Base-by-base conservation (phyloP, 2,113 vertebrate genomes). In the Myanophis thanlyinensis region DNA sequence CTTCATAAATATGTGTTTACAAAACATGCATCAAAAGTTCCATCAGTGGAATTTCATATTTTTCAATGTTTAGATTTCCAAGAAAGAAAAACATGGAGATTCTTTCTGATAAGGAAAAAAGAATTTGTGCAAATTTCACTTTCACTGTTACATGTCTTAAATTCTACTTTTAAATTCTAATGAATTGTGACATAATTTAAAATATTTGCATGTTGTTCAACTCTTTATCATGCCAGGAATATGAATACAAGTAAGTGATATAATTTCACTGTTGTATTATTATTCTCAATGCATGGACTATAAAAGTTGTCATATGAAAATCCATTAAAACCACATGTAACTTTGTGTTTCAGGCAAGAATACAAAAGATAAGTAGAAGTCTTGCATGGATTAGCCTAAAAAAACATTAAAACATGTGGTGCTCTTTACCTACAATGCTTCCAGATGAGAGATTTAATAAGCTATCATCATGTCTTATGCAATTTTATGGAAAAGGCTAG, bases 1-100 rank as follows among this genome's bases (percentile, higher is more conserved):
- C 85, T 91, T 18, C 95, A 67, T 15, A 56, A 88, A n/a, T 89
- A 95, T 95, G 94, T 95, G 27, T 30, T 62, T 62, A 30, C 56
- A 30, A 30, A 62, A 73, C 62, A 15, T 73, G 67, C 5, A 73
- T 73, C n/a, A 35, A 73, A 73, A 73, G 1, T 73, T 73, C 67
- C 15, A 73, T 73, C n/a, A 73, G n/a, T 73, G 67, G n/a, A 18
- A 73, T 73, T 40, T 18, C n/a, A 18, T 73, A 73, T 73, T 73
- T n/a, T 73, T 73, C 67, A 20, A 18, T 73, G 67, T 18, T 73
- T 15, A 73, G 67, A 13, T 73, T 35, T n/a, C 67, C 67, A 73
- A 35, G n/a, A n/a, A 67, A 73, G 35, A 35, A 73, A 73, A 35
- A 73, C 4, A 62, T 18, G 30, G 12, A 22, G 13, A 73, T 35